Conservation (phyloP, 2,113 vertebrate genomes). For the Oreocharis arfaki region DNA sequence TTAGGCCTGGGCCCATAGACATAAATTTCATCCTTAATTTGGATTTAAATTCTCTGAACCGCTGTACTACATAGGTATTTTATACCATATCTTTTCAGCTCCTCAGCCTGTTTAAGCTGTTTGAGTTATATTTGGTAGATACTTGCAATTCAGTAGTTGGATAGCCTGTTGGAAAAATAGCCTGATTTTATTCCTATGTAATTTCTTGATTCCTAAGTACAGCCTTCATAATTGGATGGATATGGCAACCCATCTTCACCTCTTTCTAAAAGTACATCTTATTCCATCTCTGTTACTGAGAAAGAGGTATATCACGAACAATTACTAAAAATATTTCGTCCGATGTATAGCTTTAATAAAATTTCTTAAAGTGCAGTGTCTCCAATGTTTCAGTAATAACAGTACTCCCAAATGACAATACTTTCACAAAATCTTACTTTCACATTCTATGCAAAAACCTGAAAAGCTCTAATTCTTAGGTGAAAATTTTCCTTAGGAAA, state of each 20-base stretch:
- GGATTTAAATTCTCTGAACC: background rate
- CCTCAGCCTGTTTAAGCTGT: background rate
- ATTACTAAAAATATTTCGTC: conserved; percentile 28
- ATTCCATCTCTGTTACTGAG: background rate
- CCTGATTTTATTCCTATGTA: background rate
- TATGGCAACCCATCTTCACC: background rate
- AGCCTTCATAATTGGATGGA: background rate
- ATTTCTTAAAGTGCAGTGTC: background rate
- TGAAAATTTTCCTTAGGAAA: background rate
- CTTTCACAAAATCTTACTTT: conserved; percentile 11
- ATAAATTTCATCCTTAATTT: background rate
- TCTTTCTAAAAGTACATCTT: background rate
- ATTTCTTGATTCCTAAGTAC: background rate
- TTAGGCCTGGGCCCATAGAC: background rate
- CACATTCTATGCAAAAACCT: background rate
- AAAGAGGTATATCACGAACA: background rate
- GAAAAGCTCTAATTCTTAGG: background rate
- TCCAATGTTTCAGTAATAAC: background rate
- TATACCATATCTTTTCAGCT: background rate
- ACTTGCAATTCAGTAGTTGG: background rate
- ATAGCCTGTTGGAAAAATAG: background rate
- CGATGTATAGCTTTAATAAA: background rate
- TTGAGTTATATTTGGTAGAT: background rate
- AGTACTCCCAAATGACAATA: background rate
- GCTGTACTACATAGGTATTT: background rate